Conservation (phyloP, 2,113 vertebrate species). For the Rhipidura dahli region DNA sequence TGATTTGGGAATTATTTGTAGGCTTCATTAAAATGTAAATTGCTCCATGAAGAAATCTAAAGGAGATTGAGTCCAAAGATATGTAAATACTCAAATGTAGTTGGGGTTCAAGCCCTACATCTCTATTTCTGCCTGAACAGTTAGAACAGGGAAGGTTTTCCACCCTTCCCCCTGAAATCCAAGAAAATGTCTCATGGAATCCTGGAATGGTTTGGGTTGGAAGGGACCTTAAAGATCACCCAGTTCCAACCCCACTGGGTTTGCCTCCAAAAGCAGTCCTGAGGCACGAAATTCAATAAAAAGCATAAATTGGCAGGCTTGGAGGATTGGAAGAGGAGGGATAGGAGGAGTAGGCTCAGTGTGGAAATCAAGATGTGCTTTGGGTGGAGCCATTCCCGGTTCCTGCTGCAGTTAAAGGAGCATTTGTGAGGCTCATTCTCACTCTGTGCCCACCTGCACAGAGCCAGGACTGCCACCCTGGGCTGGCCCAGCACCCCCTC, state of each 20-base stretch:
- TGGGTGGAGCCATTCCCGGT: not conserved
- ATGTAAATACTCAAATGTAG: constrained; percentile 45
- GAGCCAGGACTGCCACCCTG: not conserved
- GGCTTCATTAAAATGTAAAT: constrained; percentile 48
- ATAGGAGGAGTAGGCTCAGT: not conserved
- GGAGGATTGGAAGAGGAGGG: not conserved
- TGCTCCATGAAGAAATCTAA: constrained; percentile 8
- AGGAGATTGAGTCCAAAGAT: constrained; percentile 6
- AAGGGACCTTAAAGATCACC: not conserved
- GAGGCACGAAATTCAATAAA: not conserved
- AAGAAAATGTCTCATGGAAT: not conserved
- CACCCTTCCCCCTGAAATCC: not conserved
- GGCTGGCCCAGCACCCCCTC: not conserved
- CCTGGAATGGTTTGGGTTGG: not conserved
- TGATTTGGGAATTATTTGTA: constrained; percentile 12
- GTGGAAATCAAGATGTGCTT: not conserved
- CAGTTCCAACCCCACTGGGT: not conserved
- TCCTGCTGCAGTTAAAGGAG: not conserved
- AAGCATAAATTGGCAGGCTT: not conserved
- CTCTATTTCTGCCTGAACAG: not conserved
- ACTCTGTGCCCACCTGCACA: rapidly evolving
- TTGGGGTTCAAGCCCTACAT: constrained; percentile 31
- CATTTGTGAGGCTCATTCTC: not conserved
- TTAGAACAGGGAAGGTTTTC: not conserved
- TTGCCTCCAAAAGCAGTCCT: not conserved